Conservation (phyloP, 2,113 vertebrate genomes). For the Corvus cornix region DNA sequence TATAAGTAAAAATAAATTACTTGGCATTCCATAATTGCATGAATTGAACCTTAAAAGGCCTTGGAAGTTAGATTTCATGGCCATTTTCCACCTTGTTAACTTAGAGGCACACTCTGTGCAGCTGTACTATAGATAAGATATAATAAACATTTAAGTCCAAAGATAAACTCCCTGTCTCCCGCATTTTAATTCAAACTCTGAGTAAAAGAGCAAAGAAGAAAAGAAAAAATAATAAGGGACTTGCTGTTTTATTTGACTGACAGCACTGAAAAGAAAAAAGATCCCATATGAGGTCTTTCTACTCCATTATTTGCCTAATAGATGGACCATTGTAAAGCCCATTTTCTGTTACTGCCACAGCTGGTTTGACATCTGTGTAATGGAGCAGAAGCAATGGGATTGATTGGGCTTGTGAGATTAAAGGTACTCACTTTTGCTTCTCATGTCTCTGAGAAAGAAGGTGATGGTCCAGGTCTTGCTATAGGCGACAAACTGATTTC, state of each 20-base stretch:
- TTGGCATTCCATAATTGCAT: too few species aligned
- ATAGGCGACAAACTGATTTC: neutral
- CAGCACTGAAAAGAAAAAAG: slow-evolving; percentile 10
- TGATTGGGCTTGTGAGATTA: neutral
- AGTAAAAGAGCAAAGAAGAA: too few species aligned
- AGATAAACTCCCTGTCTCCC: too few species aligned
- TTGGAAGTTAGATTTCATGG: too few species aligned
- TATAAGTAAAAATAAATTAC: too few species aligned
- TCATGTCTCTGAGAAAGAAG: neutral
- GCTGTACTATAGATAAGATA: too few species aligned
- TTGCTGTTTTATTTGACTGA: slow-evolving; percentile 41
- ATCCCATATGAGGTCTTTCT: neutral
- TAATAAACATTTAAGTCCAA: too few species aligned
- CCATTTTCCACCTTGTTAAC: too few species aligned
- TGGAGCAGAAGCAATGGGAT: neutral
- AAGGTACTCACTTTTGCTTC: neutral
- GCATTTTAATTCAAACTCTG: too few species aligned
- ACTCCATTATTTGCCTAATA: neutral
- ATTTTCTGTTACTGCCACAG: slow-evolving; percentile 34
- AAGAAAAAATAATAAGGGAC: neutral
- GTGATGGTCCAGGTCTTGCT: neutral
- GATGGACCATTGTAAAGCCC: slow-evolving; percentile 25
- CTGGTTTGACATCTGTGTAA: slow-evolving; percentile 11
- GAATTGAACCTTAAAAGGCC: too few species aligned
- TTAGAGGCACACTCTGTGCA: too few species aligned